Evolutionary conservation across 2,113 vertebrate species (phyloP).

Genomic region (Pagrus major): DNA sequence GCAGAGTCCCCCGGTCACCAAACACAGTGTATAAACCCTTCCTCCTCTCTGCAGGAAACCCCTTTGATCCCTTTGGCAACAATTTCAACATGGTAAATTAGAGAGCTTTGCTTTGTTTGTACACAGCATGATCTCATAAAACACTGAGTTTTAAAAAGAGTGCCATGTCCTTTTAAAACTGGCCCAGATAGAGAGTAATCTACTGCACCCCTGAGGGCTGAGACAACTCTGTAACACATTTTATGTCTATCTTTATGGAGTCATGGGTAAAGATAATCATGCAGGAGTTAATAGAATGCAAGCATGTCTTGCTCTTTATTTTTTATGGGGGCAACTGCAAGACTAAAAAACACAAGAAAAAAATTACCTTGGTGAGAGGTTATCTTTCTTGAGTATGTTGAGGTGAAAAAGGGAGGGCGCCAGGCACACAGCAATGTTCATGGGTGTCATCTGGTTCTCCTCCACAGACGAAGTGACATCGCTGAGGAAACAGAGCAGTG

Average conservation of each 20-base stretch:
- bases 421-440: constrained; percentile 97
- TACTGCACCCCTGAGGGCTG: constrained; percentile 35
- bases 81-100: constrained; percentile 72
- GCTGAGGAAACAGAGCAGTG: constrained; percentile 93
- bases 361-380: constrained; percentile 89
- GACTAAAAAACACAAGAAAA: background rate
- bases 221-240: constrained; percentile 46
- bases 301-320: constrained; percentile 23
- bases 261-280: constrained; percentile 58
- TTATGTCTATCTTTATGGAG: constrained; percentile 54
- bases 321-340: constrained; percentile 1
- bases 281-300: constrained; percentile 43
- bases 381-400: constrained; percentile 96
- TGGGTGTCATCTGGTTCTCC: constrained; percentile 98
- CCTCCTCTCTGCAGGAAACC: constrained; percentile 49
- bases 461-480: constrained; percentile 93
- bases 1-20: constrained; percentile 37
- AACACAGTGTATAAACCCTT: constrained; percentile 58
- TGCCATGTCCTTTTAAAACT: constrained; percentile 45
- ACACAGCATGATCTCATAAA: constrained; percentile 77
- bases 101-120: constrained; percentile 72
- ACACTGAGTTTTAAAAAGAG: constrained; percentile 51
- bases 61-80: constrained; percentile 67
- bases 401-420: constrained; percentile 98
- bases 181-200: constrained; percentile 42